phyloP scores from a whole-genome alignment of 1,140 invertebrate species.

The Penaeus indicus region DNA sequence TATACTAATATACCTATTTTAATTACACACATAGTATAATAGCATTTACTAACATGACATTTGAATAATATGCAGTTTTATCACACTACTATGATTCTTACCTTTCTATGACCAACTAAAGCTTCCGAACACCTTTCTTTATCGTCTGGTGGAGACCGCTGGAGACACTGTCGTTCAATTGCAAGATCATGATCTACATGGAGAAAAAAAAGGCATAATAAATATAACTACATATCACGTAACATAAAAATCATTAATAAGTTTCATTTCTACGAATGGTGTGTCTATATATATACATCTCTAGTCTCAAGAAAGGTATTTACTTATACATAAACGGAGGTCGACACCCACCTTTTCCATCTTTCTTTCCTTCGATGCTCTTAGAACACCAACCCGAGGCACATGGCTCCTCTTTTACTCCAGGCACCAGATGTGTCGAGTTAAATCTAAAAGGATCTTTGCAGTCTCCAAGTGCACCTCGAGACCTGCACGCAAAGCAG shows the following conservation, averaged over 20 bases:
- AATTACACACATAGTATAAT: neutral
- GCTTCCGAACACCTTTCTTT: constrained; percentile 91
- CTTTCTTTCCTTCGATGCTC: constrained; percentile 82
- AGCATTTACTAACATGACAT: neutral
- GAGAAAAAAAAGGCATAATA: constrained; percentile 44
- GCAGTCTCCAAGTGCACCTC: constrained; percentile 88
- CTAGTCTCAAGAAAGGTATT: neutral
- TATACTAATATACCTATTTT: constrained; percentile 71
- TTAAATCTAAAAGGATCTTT: constrained; percentile 88
- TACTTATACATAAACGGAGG: neutral
- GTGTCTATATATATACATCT: neutral
- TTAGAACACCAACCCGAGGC: constrained; percentile 95
- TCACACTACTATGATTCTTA: constrained; percentile 65
- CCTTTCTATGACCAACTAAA: constrained; percentile 37
- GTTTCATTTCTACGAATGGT: neutral
- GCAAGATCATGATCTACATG: constrained; percentile 87
- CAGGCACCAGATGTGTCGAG: constrained; percentile 71
- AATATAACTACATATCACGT: neutral
- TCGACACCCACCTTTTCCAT: constrained; percentile 76
- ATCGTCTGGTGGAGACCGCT: constrained; percentile 86
- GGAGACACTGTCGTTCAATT: constrained; percentile 87
- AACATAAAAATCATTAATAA: neutral
- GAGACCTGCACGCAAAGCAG: constrained; percentile 86
- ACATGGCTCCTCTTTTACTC: constrained; percentile 84
- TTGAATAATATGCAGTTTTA: neutral